Evolutionary conservation across 2,797 vertebrate species (phyloP).

Genomic region (Aeoliscus strigatus): DNA sequence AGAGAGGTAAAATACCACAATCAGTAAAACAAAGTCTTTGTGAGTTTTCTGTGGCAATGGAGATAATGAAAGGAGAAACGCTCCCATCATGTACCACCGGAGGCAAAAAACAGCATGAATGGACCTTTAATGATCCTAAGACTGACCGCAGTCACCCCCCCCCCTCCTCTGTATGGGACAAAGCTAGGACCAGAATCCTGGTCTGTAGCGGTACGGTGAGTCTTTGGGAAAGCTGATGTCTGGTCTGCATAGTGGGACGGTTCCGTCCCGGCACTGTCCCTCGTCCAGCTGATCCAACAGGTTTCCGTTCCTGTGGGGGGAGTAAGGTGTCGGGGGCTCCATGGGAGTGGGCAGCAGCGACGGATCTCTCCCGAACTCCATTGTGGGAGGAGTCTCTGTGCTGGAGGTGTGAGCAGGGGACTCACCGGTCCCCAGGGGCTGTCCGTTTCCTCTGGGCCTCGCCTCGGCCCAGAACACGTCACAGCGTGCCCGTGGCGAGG

Average conservation of each 20-base stretch:
- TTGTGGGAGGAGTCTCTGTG: slow-evolving; percentile 91
- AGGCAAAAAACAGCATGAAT: slow-evolving; percentile 18
- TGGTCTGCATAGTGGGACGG: slow-evolving; percentile 86
- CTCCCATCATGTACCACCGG: slow-evolving; percentile 6
- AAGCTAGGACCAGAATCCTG: slow-evolving; percentile 87
- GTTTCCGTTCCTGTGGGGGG: slow-evolving; percentile 69
- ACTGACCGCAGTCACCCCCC: slow-evolving; percentile 6
- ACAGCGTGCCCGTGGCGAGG: slow-evolving; percentile 82
- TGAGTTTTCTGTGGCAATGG: slow-evolving; percentile 12
- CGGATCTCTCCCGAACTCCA: slow-evolving; percentile 82
- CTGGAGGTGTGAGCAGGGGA: slow-evolving; percentile 91
- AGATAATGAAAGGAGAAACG: slow-evolving; percentile 9
- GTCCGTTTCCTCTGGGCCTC: slow-evolving; percentile 64
- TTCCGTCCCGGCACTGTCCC: slow-evolving; percentile 88
- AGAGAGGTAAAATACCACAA: slow-evolving; percentile 24
- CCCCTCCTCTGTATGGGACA: neutral
- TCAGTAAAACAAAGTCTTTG: slow-evolving; percentile 4
- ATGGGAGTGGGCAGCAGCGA: slow-evolving; percentile 82
- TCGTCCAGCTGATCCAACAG: slow-evolving; percentile 90
- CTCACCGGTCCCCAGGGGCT: slow-evolving; percentile 71
- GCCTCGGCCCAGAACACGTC: slow-evolving; percentile 86
- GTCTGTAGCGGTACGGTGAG: slow-evolving; percentile 82
- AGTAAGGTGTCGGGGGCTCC: slow-evolving; percentile 83
- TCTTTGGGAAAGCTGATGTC: slow-evolving; percentile 80
- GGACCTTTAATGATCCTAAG: slow-evolving; percentile 22